Percentiles rank a stretch among this genome's conserved stretches.
phyloP scores from a whole-genome alignment of 2,888 invertebrate genomes.

The Seira ritae region DNA sequence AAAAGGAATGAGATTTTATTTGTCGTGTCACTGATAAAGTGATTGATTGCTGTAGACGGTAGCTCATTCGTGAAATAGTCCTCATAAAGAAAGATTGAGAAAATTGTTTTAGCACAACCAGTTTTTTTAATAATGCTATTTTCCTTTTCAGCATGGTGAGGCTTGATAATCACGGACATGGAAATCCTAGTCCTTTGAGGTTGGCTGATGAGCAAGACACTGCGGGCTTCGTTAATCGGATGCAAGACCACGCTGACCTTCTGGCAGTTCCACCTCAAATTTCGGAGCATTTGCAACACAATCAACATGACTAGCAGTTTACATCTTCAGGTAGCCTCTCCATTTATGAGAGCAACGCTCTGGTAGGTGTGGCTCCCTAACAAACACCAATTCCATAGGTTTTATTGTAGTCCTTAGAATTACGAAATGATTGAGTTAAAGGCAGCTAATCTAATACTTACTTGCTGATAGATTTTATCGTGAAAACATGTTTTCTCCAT shows the following conservation, averaged over 20 bases:
- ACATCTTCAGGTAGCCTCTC: neutral
- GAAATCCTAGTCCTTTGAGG: slow-evolving; percentile 57
- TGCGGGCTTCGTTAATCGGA: slow-evolving; percentile 63
- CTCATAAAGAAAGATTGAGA: too few relatives aligned
- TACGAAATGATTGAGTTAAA: too few relatives aligned
- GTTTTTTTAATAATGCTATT: neutral
- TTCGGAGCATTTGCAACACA: slow-evolving; percentile 50
- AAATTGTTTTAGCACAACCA: too few relatives aligned
- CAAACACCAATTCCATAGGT: too few relatives aligned
- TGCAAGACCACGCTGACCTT: slow-evolving; percentile 68
- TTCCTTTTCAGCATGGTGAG: slow-evolving; percentile 37
- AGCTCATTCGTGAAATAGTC: too few relatives aligned
- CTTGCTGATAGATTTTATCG: too few relatives aligned
- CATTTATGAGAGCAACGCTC: too few relatives aligned
- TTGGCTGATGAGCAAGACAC: slow-evolving; percentile 62
- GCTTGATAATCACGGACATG: slow-evolving; percentile 48
- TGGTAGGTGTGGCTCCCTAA: too few relatives aligned
- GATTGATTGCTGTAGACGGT: slow-evolving; percentile 26
- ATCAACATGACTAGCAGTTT: slow-evolving; percentile 45
- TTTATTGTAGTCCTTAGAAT: too few relatives aligned
- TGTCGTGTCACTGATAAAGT: slow-evolving; percentile 35
- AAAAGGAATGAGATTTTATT: neutral
- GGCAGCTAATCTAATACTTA: too few relatives aligned
- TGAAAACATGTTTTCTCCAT: too few relatives aligned
- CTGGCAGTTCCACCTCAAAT: slow-evolving; percentile 66